These are phyloP conservation scores for Ophiodon elongatus DNA, from an alignment of 2,113 vertebrate genomes.

Conservation along the genomic window DNA sequence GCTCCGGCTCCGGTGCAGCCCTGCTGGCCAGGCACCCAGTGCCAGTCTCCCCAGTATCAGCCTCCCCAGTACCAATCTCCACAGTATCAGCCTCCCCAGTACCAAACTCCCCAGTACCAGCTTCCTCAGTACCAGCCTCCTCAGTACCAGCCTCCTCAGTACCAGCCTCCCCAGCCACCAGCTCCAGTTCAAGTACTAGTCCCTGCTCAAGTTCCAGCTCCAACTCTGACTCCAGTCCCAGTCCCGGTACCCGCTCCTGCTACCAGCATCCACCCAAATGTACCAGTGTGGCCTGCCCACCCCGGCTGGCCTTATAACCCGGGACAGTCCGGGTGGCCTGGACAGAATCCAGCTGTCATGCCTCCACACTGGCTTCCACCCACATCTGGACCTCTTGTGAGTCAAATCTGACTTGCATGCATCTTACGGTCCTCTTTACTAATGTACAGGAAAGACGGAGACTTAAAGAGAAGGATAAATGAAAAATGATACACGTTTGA, in stretches of 20 bases:
- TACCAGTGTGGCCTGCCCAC: conserved; percentile 65
- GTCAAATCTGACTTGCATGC: conserved; percentile 14
- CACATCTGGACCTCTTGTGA: conserved; percentile 81
- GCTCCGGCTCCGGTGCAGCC: conserved; percentile 36
- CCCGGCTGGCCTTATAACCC: conserved; percentile 81
- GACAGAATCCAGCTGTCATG: conserved; percentile 69
- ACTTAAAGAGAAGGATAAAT: not conserved
- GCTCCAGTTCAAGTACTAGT: conserved; percentile 50
- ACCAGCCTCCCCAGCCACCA: conserved; percentile 41
- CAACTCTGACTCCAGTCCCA: conserved; percentile 12
- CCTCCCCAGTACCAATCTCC: conserved; percentile 34
- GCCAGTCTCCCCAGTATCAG: conserved; percentile 43
- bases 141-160: conserved; percentile 43
- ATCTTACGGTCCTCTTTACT: not conserved
- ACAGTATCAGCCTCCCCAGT: conserved; percentile 50
- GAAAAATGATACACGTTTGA: not conserved
- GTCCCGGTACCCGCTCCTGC: conserved; percentile 28
- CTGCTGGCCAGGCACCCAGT: conserved; percentile 70
- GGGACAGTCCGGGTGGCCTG: conserved; percentile 85
- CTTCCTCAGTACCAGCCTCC: conserved; percentile 52
- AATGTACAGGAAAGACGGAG: not conserved
- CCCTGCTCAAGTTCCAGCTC: conserved; percentile 30
- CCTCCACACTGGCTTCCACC: conserved; percentile 77
- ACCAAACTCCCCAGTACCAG: conserved; percentile 59
- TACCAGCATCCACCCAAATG: conserved; percentile 43